Evolutionary conservation across 2,888 invertebrate species (phyloP), one percentile per base, ranked within the genome.

Genomic region (Temnothorax ravouxi): DNA sequence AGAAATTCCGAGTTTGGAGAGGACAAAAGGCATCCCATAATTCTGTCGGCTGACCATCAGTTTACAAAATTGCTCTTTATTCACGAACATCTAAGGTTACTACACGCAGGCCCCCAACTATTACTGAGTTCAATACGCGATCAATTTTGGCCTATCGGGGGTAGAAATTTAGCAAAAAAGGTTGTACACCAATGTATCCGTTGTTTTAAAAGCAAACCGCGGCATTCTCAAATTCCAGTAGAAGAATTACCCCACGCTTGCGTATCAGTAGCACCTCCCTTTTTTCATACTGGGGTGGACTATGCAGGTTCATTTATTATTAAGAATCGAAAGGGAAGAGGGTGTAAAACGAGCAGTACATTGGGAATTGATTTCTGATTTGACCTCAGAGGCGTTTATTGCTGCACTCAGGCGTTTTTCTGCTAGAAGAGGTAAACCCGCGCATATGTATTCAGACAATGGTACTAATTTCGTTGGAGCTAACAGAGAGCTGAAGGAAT

Each of bases 271-370:
- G 21, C 83, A 0, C 38, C 81, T 9, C 66, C 87, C 0, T 88
- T 87, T 29, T 3, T 38, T 1, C 29, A 6, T 0, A 47, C 71
- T 0, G 85, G 85, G 0, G 25, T 88, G 0, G 87, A 88, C 44
- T 84, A 87, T 29, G 83, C 86, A 0, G 86, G 87, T 0, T 88
- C 84, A 0, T 29, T 89, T 47, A 29, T 29, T 3, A 52, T 86
- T 13, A 71, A 69, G 2, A 34, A 56, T 2, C 62, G 83, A 2
- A 76, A 82, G 34, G 86, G 86, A 0, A 79, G 85, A 8, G 87
- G 88, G 0, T 6, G 18, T 1, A 69, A 50, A 25, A 25, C 29
- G 0, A 3, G 15, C 86, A 0, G 15, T 87, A 0, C 86, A 87
- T 21, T 13, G 87, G 9, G 82, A 88, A 3, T 50, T 87, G 0